These are phyloP conservation scores for Phymanthus crucifer DNA, from an alignment of 92 coral and sea anemone species.

Conservation along the genomic window DNA sequence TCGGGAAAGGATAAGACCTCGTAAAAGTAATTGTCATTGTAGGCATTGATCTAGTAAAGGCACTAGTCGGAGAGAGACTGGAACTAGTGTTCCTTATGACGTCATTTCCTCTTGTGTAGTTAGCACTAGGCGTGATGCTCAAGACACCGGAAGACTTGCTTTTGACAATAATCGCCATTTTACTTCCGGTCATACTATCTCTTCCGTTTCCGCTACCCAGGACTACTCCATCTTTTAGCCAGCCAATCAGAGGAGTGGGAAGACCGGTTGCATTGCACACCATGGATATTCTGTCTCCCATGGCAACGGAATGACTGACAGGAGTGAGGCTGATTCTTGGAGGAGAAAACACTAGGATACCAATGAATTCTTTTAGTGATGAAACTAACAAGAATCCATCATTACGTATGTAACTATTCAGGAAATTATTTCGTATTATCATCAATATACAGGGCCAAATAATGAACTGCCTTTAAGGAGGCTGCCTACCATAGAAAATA, in stretches of 20 bases:
- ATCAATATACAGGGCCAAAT: no score
- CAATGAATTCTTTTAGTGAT: no score
- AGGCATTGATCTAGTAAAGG: background rate
- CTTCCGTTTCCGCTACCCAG: slow-evolving; percentile 7
- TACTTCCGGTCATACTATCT: background rate
- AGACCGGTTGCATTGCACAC: slow-evolving; percentile 36
- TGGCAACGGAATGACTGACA: background rate
- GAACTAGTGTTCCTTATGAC: background rate
- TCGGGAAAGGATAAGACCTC: background rate
- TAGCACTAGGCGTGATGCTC: background rate
- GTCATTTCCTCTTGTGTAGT: background rate
- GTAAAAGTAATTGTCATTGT: background rate
- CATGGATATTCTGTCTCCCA: slow-evolving; percentile 32
- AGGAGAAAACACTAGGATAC: slow-evolving; percentile 3
- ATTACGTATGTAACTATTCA: no score
- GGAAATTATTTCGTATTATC: no score
- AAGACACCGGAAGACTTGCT: background rate
- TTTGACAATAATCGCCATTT: background rate
- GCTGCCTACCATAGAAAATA: no score
- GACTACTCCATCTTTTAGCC: slow-evolving; percentile 38
- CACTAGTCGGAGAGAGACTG: background rate
- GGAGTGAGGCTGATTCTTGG: slow-evolving; percentile 23
- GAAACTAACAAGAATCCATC: no score
- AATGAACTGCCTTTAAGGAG: no score
- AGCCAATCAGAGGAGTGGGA: slow-evolving; percentile 42